These are phyloP conservation scores for Aeoliscus strigatus DNA, from an alignment of 2,797 vertebrate genomes.

Conservation along the genomic window DNA sequence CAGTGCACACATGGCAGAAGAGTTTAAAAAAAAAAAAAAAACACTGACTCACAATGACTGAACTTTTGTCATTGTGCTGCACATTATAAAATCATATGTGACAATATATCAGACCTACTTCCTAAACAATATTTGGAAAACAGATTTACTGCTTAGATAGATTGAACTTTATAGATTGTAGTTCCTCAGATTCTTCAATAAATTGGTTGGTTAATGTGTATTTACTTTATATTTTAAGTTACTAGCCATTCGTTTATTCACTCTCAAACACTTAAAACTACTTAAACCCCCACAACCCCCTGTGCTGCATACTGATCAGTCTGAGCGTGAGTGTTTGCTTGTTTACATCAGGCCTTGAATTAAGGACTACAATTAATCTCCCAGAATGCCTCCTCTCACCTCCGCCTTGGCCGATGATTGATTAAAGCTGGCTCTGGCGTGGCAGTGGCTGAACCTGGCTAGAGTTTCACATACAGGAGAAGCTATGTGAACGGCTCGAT, in stretches of 20 bases:
- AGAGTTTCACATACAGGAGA: constrained; percentile 63
- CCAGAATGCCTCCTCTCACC: constrained; percentile 61
- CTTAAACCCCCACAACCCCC: constrained; percentile 19
- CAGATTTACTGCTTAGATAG: too few species aligned
- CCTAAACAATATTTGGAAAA: too few species aligned
- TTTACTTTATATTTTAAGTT: too few species aligned
- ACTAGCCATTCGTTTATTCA: too few species aligned
- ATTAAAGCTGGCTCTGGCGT: constrained; percentile 57
- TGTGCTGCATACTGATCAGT: constrained; percentile 45
- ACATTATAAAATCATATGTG: too few species aligned
- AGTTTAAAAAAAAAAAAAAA: too few species aligned
- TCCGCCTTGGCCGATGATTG: constrained; percentile 53
- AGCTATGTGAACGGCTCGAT: constrained; percentile 76
- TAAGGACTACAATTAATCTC: constrained; percentile 71
- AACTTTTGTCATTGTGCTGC: constrained; percentile 30
- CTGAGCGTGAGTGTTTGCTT: constrained; percentile 31
- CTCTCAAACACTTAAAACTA: too few species aligned
- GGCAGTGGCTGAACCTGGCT: constrained; percentile 47
- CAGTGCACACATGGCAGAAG: too few species aligned
- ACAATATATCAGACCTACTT: too few species aligned
- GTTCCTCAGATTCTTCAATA: too few species aligned
- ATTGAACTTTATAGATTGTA: too few species aligned
- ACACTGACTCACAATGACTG: constrained; percentile 4
- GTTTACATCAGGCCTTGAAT: constrained; percentile 64
- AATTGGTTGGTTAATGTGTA: too few species aligned